Percentiles rank a stretch among this genome's conserved stretches.
Conservation (phyloP, 2,888 invertebrate species). For the Folsomia candida region DNA sequence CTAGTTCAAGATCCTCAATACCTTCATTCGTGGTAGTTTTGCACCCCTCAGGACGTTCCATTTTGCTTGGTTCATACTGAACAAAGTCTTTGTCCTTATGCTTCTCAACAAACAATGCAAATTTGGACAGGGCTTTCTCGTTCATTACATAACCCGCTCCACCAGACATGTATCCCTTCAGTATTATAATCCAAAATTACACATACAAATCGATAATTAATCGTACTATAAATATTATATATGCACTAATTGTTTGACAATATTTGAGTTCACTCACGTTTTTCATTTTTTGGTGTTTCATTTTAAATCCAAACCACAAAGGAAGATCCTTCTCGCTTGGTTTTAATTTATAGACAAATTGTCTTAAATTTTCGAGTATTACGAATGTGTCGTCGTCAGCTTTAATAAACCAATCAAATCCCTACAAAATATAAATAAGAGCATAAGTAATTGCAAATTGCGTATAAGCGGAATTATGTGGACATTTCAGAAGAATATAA, state of each 20-base stretch:
- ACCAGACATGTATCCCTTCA: conserved; percentile 48
- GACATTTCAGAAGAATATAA: too few relatives aligned
- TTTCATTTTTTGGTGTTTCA: conserved; percentile 38
- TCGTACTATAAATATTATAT: too few relatives aligned
- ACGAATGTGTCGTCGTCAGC: conserved; percentile 46
- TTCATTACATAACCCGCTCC: conserved; percentile 49
- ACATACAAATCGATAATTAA: too few relatives aligned
- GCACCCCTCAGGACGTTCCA: conserved; percentile 20
- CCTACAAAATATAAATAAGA: conserved; percentile 29
- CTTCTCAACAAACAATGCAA: conserved; percentile 1
- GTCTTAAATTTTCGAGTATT: conserved; percentile 40
- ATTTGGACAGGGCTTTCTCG: conserved; percentile 14
- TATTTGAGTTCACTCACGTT: conserved; percentile 21
- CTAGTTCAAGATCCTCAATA: conserved; percentile 48
- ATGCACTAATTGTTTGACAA: too few relatives aligned
- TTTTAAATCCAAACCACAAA: conserved; percentile 47
- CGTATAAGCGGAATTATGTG: too few relatives aligned
- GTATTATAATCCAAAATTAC: conserved; percentile 2
- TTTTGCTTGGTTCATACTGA: not conserved
- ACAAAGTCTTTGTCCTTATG: not conserved
- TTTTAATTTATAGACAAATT: conserved; percentile 5
- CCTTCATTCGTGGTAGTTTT: conserved; percentile 29
- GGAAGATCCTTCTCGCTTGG: conserved; percentile 8
- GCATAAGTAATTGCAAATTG: too few relatives aligned
- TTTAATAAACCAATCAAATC: conserved; percentile 45